These are phyloP conservation scores for Pseudorectes ferrugineus DNA, from an alignment of 2,113 vertebrate genomes.

Conservation along the genomic window DNA sequence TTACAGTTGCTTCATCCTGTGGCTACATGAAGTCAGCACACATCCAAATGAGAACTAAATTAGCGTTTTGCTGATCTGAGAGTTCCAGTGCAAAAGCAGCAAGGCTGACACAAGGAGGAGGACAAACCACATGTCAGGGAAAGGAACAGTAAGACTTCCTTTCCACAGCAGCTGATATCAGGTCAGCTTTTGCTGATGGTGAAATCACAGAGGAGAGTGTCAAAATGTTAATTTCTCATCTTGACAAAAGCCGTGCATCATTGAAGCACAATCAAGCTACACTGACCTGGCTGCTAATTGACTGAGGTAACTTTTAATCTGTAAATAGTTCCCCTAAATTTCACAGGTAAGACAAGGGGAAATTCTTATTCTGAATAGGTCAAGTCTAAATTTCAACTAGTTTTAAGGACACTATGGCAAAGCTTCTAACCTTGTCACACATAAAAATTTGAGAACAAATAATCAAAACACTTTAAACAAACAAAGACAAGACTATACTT, in stretches of 20 bases:
- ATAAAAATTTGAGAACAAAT: not conserved
- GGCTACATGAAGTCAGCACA: not conserved
- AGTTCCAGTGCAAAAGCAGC: not conserved
- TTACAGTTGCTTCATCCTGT: not conserved
- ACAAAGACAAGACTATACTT: constrained; percentile 13
- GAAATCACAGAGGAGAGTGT: not conserved
- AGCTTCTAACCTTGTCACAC: not conserved
- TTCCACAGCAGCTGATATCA: not conserved
- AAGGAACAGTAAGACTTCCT: not conserved
- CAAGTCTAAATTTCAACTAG: not conserved
- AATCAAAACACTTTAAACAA: not conserved
- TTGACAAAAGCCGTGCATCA: not conserved
- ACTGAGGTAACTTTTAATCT: not conserved
- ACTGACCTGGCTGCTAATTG: not conserved
- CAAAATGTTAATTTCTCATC: not conserved
- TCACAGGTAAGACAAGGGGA: not conserved
- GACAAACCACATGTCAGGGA: not conserved
- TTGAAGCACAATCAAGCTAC: not conserved
- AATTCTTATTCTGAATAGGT: not conserved
- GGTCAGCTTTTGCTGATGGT: not conserved
- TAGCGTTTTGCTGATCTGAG: not conserved
- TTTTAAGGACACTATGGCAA: not conserved
- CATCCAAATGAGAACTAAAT: not conserved
- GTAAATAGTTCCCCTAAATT: not conserved
- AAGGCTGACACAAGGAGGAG: not conserved